phyloP scores from a whole-genome alignment of 2,888 invertebrate species.

The Aquatica leii region DNA sequence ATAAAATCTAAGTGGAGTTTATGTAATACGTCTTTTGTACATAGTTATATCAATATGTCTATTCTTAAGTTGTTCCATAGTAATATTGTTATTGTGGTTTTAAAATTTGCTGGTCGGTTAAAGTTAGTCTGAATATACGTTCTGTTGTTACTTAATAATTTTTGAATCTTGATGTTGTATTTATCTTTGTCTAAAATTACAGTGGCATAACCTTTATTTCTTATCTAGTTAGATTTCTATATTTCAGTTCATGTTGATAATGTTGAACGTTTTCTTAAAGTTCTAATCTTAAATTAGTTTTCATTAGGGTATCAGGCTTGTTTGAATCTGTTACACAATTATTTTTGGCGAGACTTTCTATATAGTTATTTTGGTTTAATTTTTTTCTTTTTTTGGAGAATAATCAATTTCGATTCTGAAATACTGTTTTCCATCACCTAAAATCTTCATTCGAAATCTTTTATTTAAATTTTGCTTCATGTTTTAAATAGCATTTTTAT shows the following conservation, averaged over 20 bases:
- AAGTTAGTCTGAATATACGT: too few relatives aligned
- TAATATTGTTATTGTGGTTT: too few relatives aligned
- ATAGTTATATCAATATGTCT: too few relatives aligned
- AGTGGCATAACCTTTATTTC: too few relatives aligned
- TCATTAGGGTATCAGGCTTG: neutral
- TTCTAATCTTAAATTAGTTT: neutral
- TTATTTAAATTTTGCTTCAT: neutral
- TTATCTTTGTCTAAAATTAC: too few relatives aligned
- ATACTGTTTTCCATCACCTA: neutral
- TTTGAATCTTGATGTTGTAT: too few relatives aligned
- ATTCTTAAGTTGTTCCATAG: too few relatives aligned
- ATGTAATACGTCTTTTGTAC: too few relatives aligned
- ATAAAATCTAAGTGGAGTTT: too few relatives aligned
- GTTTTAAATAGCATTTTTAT: neutral
- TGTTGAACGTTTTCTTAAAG: neutral
- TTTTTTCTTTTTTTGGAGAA: neutral
- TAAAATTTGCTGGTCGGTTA: too few relatives aligned
- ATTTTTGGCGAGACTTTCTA: neutral
- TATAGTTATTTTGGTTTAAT: neutral
- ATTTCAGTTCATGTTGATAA: too few relatives aligned
- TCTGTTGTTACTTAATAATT: too few relatives aligned
- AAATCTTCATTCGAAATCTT: neutral
- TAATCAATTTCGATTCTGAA: neutral
- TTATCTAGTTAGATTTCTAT: neutral
- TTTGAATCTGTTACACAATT: neutral